Conservation (phyloP, 2,888 invertebrate species). For the Oligia latruncula region DNA sequence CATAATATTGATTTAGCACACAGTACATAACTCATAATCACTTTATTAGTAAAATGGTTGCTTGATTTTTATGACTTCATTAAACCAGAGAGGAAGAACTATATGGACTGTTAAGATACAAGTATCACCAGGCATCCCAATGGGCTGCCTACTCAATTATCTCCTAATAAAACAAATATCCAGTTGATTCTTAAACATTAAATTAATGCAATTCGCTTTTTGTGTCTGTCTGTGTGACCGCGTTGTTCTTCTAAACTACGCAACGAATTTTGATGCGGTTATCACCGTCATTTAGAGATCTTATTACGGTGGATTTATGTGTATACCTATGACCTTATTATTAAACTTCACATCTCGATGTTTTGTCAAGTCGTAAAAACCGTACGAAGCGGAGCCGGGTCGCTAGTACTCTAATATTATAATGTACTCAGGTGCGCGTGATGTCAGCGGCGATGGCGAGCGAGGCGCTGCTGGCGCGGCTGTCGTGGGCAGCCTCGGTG, state of each 20-base stretch:
- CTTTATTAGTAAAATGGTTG: background rate
- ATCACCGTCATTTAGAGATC: background rate
- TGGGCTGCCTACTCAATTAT: background rate
- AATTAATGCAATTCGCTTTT: background rate
- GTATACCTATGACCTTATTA: background rate
- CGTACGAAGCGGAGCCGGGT: background rate
- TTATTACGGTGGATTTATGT: background rate
- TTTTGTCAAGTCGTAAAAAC: background rate
- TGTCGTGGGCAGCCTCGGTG: constrained; percentile 98
- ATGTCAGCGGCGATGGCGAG: constrained; percentile 97
- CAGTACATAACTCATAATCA: background rate
- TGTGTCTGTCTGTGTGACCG: background rate
- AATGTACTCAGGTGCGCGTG: constrained; percentile 92
- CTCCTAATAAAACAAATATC: too few species aligned
- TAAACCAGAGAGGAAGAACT: background rate
- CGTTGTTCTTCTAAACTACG: background rate
- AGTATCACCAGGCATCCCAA: background rate
- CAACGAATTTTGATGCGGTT: background rate
- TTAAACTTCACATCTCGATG: background rate
- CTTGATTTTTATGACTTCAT: background rate
- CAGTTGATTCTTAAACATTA: background rate
- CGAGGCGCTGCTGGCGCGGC: constrained; percentile 96
- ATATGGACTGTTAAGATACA: background rate
- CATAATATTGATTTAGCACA: background rate
- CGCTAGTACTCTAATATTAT: background rate